phyloP scores from a whole-genome alignment of 1,140 invertebrate genomes.

The Camponotus pennsylvanicus region DNA sequence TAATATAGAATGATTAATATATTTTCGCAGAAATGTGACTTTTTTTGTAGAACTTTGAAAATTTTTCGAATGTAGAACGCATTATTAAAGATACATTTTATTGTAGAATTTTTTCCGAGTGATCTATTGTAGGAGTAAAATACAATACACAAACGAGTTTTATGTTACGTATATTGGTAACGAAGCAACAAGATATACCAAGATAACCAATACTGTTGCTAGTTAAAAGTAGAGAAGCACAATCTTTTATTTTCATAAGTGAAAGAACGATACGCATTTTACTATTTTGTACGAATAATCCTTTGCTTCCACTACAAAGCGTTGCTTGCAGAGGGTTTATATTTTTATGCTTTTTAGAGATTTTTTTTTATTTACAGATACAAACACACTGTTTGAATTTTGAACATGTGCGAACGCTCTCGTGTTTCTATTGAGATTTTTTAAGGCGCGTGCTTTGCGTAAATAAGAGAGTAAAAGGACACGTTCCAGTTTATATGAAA shows the following conservation, averaged over 20 bases:
- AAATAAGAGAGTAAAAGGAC: slow-evolving; percentile 24
- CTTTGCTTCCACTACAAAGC: background rate
- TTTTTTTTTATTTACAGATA: background rate
- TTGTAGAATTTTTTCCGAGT: background rate
- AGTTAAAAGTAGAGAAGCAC: background rate
- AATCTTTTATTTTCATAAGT: background rate
- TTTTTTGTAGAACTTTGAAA: background rate
- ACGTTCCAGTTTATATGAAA: background rate
- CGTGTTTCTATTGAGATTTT: background rate
- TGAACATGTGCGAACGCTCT: background rate
- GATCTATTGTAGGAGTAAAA: background rate
- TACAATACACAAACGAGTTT: background rate
- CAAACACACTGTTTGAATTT: background rate
- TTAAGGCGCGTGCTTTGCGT: background rate
- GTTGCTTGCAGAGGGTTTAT: background rate
- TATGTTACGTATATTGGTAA: slow-evolving; percentile 3
- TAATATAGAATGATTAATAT: background rate
- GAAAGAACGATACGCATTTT: background rate
- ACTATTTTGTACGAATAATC: background rate
- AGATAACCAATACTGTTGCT: background rate
- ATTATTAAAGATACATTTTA: background rate
- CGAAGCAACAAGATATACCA: background rate
- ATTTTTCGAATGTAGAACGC: background rate
- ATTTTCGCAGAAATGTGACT: background rate
- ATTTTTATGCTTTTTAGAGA: background rate